A percentile compares a stretch with the other conserved stretches of the same genome.
Conservation (phyloP, 2,888 invertebrate genomes). For the Pollenia amentaria region DNA sequence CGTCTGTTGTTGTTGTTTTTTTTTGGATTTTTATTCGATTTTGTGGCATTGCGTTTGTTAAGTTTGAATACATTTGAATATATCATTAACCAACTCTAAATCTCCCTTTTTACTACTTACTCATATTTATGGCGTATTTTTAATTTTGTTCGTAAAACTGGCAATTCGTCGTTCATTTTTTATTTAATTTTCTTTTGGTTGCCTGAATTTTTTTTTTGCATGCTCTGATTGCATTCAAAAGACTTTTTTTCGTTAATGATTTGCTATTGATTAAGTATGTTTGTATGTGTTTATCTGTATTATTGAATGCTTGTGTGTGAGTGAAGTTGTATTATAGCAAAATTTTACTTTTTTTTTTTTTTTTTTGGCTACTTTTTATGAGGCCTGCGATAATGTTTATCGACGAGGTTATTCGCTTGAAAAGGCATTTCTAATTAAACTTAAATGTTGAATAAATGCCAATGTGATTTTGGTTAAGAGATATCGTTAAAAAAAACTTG, state of each 20-base stretch:
- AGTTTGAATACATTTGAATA: conserved; percentile 38
- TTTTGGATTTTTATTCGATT: neutral
- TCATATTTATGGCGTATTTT: conserved; percentile 22
- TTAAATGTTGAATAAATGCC: conserved; percentile 55
- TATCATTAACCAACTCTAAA: conserved; percentile 34
- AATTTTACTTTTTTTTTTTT: conserved; percentile 38
- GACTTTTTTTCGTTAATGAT: conserved; percentile 57
- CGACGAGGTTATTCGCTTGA: conserved; percentile 65
- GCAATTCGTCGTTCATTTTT: conserved; percentile 14
- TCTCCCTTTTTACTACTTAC: conserved; percentile 49
- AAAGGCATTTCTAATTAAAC: conserved; percentile 69
- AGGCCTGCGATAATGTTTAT: conserved; percentile 71
- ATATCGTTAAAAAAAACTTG: conserved; percentile 23
- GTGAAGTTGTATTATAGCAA: conserved; percentile 10
- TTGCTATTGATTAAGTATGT: conserved; percentile 57
- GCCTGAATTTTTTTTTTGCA: conserved; percentile 36
- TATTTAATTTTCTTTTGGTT: conserved; percentile 1
- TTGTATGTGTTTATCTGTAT: neutral
- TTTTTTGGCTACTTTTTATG: conserved; percentile 46
- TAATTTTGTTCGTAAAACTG: conserved; percentile 50
- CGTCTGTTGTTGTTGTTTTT: neutral
- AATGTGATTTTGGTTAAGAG: conserved; percentile 56
- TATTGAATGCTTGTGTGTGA: neutral
- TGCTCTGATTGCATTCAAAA: conserved; percentile 53
- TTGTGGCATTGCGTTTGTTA: conserved; percentile 18